Conservation (phyloP, 2,113 vertebrate species). For the Menidia beryllina region DNA sequence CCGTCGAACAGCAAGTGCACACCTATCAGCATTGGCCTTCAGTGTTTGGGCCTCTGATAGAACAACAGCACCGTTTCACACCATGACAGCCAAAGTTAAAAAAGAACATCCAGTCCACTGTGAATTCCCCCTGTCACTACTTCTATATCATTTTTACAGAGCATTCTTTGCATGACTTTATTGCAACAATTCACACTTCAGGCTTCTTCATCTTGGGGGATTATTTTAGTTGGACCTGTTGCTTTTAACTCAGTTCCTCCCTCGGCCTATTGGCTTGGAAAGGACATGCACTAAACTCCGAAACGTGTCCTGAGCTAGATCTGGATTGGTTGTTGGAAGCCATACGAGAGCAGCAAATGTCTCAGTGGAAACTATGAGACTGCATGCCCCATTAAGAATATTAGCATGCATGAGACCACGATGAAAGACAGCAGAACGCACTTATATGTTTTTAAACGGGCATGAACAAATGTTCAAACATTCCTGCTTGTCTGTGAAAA, state of each 20-base stretch:
- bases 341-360: constrained; percentile 17
- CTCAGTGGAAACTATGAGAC: constrained; percentile 49
- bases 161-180: not conserved
- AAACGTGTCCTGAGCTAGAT: not conserved
- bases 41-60: constrained; percentile 5
- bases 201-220: not conserved
- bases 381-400: constrained; percentile 14
- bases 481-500: constrained; percentile 32
- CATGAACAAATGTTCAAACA: constrained; percentile 37
- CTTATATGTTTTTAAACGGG: not conserved
- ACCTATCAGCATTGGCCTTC: not conserved
- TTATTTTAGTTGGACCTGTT: not conserved
- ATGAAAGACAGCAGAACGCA: constrained; percentile 1
- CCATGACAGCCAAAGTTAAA: not conserved
- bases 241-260: not conserved
- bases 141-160: not conserved
- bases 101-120: not conserved
- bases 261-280: not conserved
- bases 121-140: no score
- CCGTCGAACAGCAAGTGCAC: not conserved
- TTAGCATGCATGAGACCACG: constrained; percentile 2
- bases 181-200: constrained; percentile 1
- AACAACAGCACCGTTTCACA: not conserved
- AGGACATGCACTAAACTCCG: not conserved
- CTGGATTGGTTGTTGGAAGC: constrained; percentile 7